A percentile compares a stretch with the other conserved stretches of the same genome.
These are phyloP conservation scores for Carcharodon carcharias DNA, from an alignment of 2,797 vertebrate species.

Conservation along the genomic window DNA sequence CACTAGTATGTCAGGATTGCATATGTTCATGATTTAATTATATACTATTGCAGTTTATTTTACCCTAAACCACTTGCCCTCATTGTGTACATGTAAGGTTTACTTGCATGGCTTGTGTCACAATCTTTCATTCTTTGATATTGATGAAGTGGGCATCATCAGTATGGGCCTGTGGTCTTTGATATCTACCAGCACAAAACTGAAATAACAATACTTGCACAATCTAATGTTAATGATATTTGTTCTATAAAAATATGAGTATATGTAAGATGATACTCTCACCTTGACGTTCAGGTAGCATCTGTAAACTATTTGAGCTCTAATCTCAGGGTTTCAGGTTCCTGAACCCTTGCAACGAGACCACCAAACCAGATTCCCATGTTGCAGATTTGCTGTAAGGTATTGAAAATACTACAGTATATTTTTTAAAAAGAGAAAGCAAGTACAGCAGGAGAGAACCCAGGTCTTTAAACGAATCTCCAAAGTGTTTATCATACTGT, in stretches of 20 bases:
- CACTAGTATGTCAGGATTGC: background rate
- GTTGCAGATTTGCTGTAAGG: background rate
- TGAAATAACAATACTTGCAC: background rate
- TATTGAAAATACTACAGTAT: background rate
- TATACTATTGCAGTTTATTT: background rate
- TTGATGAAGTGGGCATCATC: background rate
- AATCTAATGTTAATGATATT: background rate
- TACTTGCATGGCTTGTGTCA: background rate
- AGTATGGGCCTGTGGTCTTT: background rate
- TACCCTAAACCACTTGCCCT: too few species aligned
- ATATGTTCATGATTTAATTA: background rate
- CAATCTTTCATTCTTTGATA: background rate
- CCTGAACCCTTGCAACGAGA: background rate
- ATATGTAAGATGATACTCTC: background rate
- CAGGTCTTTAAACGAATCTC: background rate
- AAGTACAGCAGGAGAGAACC: background rate
- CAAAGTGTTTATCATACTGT: background rate
- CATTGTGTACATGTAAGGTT: background rate
- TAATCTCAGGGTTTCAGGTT: background rate
- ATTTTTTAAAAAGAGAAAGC: too few species aligned
- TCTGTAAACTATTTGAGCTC: background rate
- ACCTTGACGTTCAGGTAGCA: background rate
- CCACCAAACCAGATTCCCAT: background rate
- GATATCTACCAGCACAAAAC: background rate
- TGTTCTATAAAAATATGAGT: background rate